These are phyloP conservation scores for Sphinx pinastri DNA, from an alignment of 2,888 invertebrate genomes.

Conservation along the genomic window DNA sequence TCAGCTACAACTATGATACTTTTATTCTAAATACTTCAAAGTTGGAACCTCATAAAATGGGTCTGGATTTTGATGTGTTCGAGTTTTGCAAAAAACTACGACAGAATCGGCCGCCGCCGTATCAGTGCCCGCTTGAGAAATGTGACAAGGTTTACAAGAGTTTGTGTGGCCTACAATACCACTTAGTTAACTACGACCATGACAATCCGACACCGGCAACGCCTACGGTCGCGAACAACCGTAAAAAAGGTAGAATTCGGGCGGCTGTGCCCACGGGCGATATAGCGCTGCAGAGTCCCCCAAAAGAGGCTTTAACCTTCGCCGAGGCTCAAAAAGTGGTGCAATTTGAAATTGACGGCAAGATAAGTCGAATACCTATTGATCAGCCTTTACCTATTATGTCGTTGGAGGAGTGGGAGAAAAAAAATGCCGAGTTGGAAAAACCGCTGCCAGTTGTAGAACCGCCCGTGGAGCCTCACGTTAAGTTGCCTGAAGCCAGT, in stretches of 20 bases:
- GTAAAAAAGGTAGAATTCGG: conserved; percentile 85
- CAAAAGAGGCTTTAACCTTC: conserved; percentile 90
- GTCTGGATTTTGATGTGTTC: conserved; percentile 93
- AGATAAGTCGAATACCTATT: conserved; percentile 86
- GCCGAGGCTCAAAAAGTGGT: conserved; percentile 94
- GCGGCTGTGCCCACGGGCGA: conserved; percentile 85
- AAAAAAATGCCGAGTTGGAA: conserved; percentile 73
- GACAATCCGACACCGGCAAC: conserved; percentile 88
- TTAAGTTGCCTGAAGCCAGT: conserved; percentile 77
- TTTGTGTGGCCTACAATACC: conserved; percentile 93
- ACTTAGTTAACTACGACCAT: conserved; percentile 93
- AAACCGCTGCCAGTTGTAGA: conserved; percentile 74
- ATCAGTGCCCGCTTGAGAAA: conserved; percentile 92
- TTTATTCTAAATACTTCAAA: conserved; percentile 1
- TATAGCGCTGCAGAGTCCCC: conserved; percentile 78
- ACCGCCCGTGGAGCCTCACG: conserved; percentile 73
- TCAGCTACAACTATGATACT: neutral
- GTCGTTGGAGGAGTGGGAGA: conserved; percentile 87
- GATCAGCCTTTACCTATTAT: conserved; percentile 88
- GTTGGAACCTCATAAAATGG: conserved; percentile 81
- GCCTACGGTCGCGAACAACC: conserved; percentile 84
- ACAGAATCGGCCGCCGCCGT: conserved; percentile 92
- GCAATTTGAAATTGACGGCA: conserved; percentile 93
- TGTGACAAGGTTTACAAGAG: conserved; percentile 95
- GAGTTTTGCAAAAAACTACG: conserved; percentile 93